phyloP scores from a whole-genome alignment of 2,888 invertebrate genomes.

The Drosophila monieri region DNA sequence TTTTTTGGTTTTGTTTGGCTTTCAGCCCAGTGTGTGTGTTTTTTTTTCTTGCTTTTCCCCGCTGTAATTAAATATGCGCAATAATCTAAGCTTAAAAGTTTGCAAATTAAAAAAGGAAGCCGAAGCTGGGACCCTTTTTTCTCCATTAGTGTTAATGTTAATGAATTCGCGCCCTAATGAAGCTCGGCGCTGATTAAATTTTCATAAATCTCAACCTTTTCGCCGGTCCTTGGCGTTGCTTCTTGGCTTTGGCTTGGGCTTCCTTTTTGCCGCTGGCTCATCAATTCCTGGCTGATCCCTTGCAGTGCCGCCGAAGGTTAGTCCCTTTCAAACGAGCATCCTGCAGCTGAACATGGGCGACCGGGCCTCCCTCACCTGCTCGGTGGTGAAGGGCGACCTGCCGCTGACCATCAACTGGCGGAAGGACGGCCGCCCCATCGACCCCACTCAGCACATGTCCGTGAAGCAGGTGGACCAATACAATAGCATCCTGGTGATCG shows the following conservation, averaged over 20 bases:
- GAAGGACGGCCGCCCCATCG: conserved; percentile 89
- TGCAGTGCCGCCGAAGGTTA: conserved; percentile 90
- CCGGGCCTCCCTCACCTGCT: conserved; percentile 89
- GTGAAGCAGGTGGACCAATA: conserved; percentile 90
- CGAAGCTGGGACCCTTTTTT: conserved; percentile 48
- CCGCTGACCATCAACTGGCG: conserved; percentile 91
- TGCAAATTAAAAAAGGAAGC: conserved; percentile 60
- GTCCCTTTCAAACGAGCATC: conserved; percentile 88
- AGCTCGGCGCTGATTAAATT: conserved; percentile 71
- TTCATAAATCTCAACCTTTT: conserved; percentile 67
- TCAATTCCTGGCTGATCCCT: conserved; percentile 54
- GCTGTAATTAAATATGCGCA: conserved; percentile 75
- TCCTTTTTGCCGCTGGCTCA: conserved; percentile 21
- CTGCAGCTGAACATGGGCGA: conserved; percentile 89
- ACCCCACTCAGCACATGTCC: conserved; percentile 87
- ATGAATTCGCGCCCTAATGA: conserved; percentile 74
- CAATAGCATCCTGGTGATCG: conserved; percentile 91
- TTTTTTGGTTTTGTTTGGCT: conserved; percentile 39
- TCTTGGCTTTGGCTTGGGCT: conserved; percentile 9
- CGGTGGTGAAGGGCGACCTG: conserved; percentile 90
- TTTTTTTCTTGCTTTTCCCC: conserved; percentile 41
- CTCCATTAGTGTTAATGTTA: conserved; percentile 45
- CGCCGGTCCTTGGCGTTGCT: background rate
- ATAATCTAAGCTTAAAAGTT: conserved; percentile 77
- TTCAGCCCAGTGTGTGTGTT: conserved; percentile 44